These are phyloP conservation scores for Drosophila silvestris DNA, from an alignment of 2,888 invertebrate genomes.

Conservation along the genomic window DNA sequence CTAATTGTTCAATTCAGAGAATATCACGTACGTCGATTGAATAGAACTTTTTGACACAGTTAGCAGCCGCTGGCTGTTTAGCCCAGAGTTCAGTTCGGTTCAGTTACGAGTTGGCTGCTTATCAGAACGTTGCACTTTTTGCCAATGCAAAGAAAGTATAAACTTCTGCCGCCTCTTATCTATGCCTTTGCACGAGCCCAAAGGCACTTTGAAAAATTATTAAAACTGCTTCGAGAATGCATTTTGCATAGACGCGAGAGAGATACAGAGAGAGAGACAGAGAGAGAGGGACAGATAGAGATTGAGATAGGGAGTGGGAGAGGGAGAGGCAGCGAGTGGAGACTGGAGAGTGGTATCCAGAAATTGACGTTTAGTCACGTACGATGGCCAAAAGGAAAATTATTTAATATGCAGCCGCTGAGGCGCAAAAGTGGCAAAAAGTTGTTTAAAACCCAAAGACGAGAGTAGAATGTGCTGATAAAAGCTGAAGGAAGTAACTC, in stretches of 20 bases:
- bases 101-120: slow-evolving; percentile 52
- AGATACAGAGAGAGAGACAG: not conserved
- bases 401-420: slow-evolving; percentile 75
- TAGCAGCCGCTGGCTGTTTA: slow-evolving; percentile 60
- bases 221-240: slow-evolving; percentile 71
- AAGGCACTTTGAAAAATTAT: slow-evolving; percentile 67
- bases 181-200: slow-evolving; percentile 58
- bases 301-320: not conserved
- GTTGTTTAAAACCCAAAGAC: slow-evolving; percentile 46
- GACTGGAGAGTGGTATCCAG: slow-evolving; percentile 28
- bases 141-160: slow-evolving; percentile 42
- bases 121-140: slow-evolving; percentile 77
- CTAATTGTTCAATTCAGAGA: slow-evolving; percentile 50
- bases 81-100: slow-evolving; percentile 15
- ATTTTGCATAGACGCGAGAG: slow-evolving; percentile 48
- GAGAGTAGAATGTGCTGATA: slow-evolving; percentile 34
- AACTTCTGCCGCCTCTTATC: slow-evolving; percentile 61
- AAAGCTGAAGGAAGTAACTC: slow-evolving; percentile 32
- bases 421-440: slow-evolving; percentile 71
- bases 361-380: slow-evolving; percentile 81
- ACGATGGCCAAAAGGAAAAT: slow-evolving; percentile 70
- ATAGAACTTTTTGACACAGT: slow-evolving; percentile 75
- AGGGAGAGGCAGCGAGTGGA: not conserved
- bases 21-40: slow-evolving; percentile 55
- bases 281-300: not conserved